phyloP scores from a whole-genome alignment of 2,888 invertebrate species.

The Cryptus viduatorius region DNA sequence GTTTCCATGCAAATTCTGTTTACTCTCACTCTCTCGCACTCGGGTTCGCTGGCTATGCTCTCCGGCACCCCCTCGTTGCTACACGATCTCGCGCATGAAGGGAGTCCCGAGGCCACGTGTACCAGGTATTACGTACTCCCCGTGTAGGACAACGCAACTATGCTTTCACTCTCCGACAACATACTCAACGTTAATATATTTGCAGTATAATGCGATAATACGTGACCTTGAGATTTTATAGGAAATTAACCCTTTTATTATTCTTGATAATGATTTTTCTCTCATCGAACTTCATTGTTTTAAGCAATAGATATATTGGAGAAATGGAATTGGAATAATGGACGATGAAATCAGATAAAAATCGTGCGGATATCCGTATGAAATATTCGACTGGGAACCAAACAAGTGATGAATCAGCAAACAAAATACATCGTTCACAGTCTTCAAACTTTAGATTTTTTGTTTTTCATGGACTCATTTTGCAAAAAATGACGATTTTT shows the following conservation, averaged over 20 bases:
- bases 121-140: slow-evolving; percentile 1
- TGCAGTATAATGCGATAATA: not conserved
- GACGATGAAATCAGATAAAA: too few species aligned
- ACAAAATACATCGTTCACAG: too few species aligned
- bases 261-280: not conserved
- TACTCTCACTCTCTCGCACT: slow-evolving; percentile 77
- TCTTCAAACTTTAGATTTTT: too few species aligned
- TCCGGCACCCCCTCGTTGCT: slow-evolving; percentile 56
- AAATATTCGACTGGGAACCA: too few species aligned
- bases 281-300: too few species aligned
- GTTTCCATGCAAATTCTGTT: slow-evolving; percentile 84
- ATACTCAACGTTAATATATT: slow-evolving; percentile 10
- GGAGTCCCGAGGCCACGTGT: slow-evolving; percentile 37
- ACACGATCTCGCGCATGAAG: slow-evolving; percentile 51
- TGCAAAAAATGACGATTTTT: too few species aligned
- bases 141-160: slow-evolving; percentile 26
- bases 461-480: too few species aligned
- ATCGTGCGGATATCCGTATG: too few species aligned
- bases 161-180: slow-evolving; percentile 31
- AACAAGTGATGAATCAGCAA: too few species aligned
- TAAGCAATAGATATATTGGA: too few species aligned
- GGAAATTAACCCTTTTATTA: slow-evolving; percentile 12
- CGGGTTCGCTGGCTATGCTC: slow-evolving; percentile 40
- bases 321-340: too few species aligned
- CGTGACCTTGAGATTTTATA: not conserved